Base-by-base conservation (phyloP, 2,797 vertebrate genomes). In the Anableps anableps region DNA sequence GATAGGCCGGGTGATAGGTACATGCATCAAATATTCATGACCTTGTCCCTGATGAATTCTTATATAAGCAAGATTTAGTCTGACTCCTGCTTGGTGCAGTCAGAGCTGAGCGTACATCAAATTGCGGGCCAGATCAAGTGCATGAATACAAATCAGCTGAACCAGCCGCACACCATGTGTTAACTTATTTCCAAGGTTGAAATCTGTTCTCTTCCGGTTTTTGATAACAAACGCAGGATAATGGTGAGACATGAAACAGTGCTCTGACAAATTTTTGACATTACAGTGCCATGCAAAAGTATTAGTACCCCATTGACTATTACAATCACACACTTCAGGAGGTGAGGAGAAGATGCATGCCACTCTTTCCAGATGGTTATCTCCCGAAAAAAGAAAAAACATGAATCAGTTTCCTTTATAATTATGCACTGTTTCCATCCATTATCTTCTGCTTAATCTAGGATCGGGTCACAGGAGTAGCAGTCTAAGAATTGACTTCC, bases 21-120 rank as follows among this genome's bases (percentile, higher is more conserved):
- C 78, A 89, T 66, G 62, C 83, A 92, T 92, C 80, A 90, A 85
- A 92, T 86, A 92, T 88, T 80, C 81, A 92, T 86, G 83, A 78
- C 83, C 83, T 81, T 82, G 79, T 34, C 72, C 70, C 7, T 82
- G 85, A 83, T 83, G 86, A 76, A 80, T 83, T 74, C 72, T 70
- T 84, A 71, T 76, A 79, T 66, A 73, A 80, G 53, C 38, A 81
- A 55, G 74, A 77, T 82, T 80, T 74, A 76, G 75, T 85, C 51
- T 1, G 84, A 78, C 68, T 84, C 64, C 60, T 72, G 75, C 60
- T 77, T 72, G 6, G 34, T 17, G 51, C 60, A 78, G 80, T 83
- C 72, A 38, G 31, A 72, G 80, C 41, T 51, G 79, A 82, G 85
- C 78, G 83, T 85, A 84, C 62, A 91, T 90, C 87, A 89, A 83